These are phyloP conservation scores for Rana temporaria DNA, from an alignment of 2,113 vertebrate genomes.

Conservation along the genomic window DNA sequence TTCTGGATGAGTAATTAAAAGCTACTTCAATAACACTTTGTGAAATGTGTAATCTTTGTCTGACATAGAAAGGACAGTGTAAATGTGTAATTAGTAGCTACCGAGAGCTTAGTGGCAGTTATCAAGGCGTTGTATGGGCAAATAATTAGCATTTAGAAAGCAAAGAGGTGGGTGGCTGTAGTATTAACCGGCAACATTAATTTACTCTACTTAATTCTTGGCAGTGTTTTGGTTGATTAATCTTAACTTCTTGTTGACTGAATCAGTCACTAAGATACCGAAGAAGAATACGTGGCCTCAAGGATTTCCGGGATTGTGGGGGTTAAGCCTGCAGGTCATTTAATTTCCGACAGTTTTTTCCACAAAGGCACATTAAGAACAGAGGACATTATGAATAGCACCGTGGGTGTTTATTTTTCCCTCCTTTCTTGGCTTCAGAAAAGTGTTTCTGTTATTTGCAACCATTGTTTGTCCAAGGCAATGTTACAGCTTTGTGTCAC, in stretches of 20 bases:
- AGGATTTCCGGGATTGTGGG: no score
- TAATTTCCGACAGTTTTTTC: constrained; percentile 2
- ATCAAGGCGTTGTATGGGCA: constrained; percentile 41
- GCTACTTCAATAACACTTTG: constrained; percentile 50
- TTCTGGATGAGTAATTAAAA: constrained; percentile 49
- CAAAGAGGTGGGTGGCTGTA: constrained; percentile 26
- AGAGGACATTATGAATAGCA: constrained; percentile 39
- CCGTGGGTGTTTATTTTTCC: constrained; percentile 18
- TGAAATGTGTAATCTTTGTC: constrained; percentile 42
- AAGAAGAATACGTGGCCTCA: neutral
- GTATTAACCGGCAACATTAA: constrained; percentile 33
- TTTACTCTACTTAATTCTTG: constrained; percentile 39
- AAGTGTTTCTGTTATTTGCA: constrained; percentile 36
- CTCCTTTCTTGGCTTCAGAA: constrained; percentile 36
- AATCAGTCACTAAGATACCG: neutral
- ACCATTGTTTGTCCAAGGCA: constrained; percentile 32
- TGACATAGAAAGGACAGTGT: constrained; percentile 36
- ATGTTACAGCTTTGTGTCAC: constrained; percentile 39
- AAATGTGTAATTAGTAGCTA: constrained; percentile 49
- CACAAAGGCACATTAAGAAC: constrained; percentile 22
- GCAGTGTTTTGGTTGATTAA: constrained; percentile 13
- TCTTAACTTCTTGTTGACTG: constrained; percentile 18
- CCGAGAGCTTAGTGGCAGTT: constrained; percentile 42
- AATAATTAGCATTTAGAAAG: constrained; percentile 55
- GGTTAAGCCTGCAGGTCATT: constrained; percentile 15